Evolutionary conservation across 2,888 invertebrate genomes (phyloP).

Genomic region (Phytoseiulus persimilis): DNA sequence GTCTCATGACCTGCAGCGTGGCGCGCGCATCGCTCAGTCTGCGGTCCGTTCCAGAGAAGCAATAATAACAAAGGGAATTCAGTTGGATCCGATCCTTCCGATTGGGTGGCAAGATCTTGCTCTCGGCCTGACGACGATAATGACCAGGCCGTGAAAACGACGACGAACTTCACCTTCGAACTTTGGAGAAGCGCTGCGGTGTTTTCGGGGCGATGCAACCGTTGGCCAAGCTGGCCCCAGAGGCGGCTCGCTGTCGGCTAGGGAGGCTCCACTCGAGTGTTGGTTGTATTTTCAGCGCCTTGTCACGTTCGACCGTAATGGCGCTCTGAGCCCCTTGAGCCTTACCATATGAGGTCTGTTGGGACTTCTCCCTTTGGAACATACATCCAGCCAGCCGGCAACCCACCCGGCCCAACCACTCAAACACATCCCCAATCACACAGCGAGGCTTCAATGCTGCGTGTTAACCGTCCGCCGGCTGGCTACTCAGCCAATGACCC

Average conservation of each 20-base stretch:
- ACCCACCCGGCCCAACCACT: neutral
- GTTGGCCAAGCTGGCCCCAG: neutral
- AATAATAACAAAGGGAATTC: too few relatives aligned
- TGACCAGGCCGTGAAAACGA: neutral
- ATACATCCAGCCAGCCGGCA: neutral
- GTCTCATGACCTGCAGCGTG: too few relatives aligned
- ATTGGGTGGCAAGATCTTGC: neutral
- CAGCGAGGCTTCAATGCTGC: neutral
- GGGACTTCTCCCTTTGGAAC: neutral
- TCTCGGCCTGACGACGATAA: neutral
- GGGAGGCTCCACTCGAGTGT: neutral
- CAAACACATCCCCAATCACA: neutral
- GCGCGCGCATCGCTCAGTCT: too few relatives aligned
- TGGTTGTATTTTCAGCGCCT: slow-evolving; percentile 20
- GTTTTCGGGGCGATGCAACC: neutral
- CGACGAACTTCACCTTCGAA: neutral
- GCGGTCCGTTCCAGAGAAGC: too few relatives aligned
- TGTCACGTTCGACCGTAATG: slow-evolving; percentile 35
- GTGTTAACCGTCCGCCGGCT: neutral
- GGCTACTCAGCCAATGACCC: neutral
- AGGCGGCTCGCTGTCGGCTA: too few relatives aligned
- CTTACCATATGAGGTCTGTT: neutral
- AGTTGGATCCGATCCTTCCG: too few relatives aligned
- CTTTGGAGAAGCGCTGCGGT: neutral
- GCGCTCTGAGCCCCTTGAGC: slow-evolving; percentile 16